Percentiles rank a stretch among this genome's conserved stretches.
These are phyloP conservation scores for Himalopsyche japonica DNA, from an alignment of 2,888 invertebrate species.

Conservation along the genomic window DNA sequence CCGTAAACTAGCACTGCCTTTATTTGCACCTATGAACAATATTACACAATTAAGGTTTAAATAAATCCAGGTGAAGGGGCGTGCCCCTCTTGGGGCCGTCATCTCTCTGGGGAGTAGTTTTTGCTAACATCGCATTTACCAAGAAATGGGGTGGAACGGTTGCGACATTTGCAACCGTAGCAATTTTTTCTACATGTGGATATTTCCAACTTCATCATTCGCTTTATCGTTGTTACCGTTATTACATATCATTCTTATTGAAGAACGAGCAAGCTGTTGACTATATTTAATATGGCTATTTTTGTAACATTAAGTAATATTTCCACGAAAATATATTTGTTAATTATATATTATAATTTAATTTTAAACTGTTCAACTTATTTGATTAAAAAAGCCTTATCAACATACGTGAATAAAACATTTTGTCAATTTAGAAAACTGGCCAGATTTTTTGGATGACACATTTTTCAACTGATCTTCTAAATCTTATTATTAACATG, in stretches of 20 bases:
- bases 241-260: neutral
- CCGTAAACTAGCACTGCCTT: neutral
- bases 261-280: no score
- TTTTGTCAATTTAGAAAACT: no score
- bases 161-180: neutral
- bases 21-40: neutral
- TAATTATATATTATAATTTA: no score
- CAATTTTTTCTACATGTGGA: neutral
- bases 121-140: neutral
- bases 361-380: no score
- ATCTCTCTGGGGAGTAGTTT: neutral
- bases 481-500: no score
- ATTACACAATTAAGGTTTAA: constrained; percentile 13
- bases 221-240: neutral
- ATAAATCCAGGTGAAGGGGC: constrained; percentile 4
- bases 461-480: no score
- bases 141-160: neutral
- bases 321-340: no score
- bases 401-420: no score
- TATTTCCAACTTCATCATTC: neutral
- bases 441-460: no score
- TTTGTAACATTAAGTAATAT: no score
- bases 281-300: no score
- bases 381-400: no score
- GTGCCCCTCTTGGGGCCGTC: neutral